phyloP scores from a whole-genome alignment of 2,113 vertebrate species.

The Myodes glareolus region DNA sequence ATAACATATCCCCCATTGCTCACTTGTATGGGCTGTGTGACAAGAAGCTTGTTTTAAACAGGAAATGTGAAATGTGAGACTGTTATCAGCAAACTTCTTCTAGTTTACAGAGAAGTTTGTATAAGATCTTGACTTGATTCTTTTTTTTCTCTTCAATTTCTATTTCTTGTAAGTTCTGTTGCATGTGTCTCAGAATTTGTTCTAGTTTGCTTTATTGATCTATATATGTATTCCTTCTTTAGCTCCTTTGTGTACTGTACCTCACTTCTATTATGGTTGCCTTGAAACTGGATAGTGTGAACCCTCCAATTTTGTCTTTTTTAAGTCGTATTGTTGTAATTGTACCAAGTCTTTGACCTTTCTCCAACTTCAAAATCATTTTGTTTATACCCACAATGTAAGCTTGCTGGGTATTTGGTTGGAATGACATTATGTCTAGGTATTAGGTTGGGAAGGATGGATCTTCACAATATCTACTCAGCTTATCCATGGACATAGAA shows the following conservation, averaged over 20 bases:
- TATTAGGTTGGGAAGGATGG: conserved; percentile 7
- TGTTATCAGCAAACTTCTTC: not conserved
- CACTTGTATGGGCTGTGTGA: not conserved
- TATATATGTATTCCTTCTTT: conserved; percentile 20
- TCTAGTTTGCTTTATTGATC: conserved; percentile 20
- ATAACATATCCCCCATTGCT: not conserved
- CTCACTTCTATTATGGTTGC: not conserved
- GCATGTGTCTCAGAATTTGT: conserved; percentile 47
- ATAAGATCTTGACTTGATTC: not conserved
- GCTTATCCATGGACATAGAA: not conserved
- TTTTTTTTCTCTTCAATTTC: not conserved
- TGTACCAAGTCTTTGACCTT: conserved; percentile 36
- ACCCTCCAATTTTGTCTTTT: conserved; percentile 42
- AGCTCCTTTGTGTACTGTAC: conserved; percentile 33
- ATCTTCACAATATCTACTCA: not conserved
- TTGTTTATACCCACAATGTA: not conserved
- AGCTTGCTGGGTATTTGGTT: conserved; percentile 20
- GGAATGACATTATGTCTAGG: not conserved
- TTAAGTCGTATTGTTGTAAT: conserved; percentile 24
- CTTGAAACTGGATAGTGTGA: conserved; percentile 31
- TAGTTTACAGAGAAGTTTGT: not conserved
- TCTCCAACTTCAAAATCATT: conserved; percentile 23
- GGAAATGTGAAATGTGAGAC: not conserved
- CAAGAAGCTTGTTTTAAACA: not conserved
- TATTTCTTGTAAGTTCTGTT: conserved; percentile 41